Evolutionary conservation across 2,888 invertebrate species (phyloP), one percentile per base, ranked within the genome.

Genomic region (Chymomyza amoena): DNA sequence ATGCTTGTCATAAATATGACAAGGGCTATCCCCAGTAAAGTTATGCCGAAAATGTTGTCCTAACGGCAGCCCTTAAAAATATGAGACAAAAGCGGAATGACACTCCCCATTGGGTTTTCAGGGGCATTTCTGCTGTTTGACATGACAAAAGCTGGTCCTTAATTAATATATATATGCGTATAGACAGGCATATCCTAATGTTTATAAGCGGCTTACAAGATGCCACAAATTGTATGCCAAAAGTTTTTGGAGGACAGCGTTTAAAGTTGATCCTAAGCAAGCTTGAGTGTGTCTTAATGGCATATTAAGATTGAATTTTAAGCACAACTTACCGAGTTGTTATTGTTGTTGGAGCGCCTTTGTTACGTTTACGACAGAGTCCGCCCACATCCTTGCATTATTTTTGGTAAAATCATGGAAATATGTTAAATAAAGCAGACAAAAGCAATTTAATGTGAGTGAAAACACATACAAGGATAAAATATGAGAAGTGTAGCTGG

Each of bases 1-100:
- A 60, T 60, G 60, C 60, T 81, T 84, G 84, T 83, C 88, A 83
- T 86, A 81, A 86, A 77, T 88, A 73, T 83, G 83, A 83, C 79
- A 83, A 83, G 83, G 88, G 83, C 78, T 73, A 69, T 45, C 39
- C 39, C 39, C 39, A 45, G 39, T 45, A 13, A 45, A 45, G 39
- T 45, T 45, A 45, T 45, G 39, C 54, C 54, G 18, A 54, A 54
- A n/a, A 54, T 45, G 13, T 13, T 45, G 39, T 45, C 39, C 13
- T 4, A 45, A 45, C 13, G 13, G 39, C 39, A 45, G 39, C 39
- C 10, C 39, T 13, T 45, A 45, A 45, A 45, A 45, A 45, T 45
- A 45, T 45, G 39, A 45, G 39, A 13, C 32, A 32, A 32, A 32
- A 32, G 3, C 32, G 32, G 5, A 10, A 15, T 51, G 51, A 16